Percentiles rank a stretch among this genome's conserved stretches.
phyloP scores from a whole-genome alignment of 2,113 vertebrate species.

The Sialia sialis region DNA sequence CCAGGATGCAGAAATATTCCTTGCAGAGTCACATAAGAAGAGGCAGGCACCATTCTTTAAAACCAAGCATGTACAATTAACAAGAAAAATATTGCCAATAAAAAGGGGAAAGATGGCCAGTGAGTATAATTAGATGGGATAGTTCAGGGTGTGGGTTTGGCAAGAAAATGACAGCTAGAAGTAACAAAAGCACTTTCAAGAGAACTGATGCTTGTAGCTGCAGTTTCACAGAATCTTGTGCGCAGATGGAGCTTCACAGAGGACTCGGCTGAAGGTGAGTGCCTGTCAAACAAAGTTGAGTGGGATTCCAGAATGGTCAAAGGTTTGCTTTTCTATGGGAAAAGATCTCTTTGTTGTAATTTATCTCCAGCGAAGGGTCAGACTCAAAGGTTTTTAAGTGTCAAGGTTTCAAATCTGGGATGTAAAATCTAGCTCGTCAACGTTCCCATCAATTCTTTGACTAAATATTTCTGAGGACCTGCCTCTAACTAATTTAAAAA shows the following conservation, averaged over 20 bases:
- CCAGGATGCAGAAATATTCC: conserved; percentile 58
- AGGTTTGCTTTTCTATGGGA: not conserved
- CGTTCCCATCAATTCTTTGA: not conserved
- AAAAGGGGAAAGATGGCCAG: conserved; percentile 50
- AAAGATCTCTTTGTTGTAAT: not conserved
- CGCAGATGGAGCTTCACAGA: not conserved
- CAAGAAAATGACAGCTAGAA: not conserved
- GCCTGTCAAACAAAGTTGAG: not conserved
- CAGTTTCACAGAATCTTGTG: not conserved
- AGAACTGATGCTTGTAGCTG: not conserved
- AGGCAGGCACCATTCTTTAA: conserved; percentile 45
- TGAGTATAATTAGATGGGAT: conserved; percentile 52
- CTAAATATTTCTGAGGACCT: not conserved
- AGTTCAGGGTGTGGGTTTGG: conserved; percentile 13
- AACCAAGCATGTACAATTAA: conserved; percentile 52
- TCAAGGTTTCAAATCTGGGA: not conserved
- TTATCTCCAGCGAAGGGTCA: not conserved
- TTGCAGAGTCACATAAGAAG: conserved; percentile 16
- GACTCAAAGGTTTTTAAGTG: not conserved
- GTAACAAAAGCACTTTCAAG: conserved; percentile 22
- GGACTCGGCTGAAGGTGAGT: not conserved
- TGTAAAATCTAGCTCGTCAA: not conserved
- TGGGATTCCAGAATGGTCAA: not conserved
- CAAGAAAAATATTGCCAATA: conserved; percentile 63
- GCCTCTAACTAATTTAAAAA: not conserved